A percentile compares a stretch with the other conserved stretches of the same genome.
Evolutionary conservation across 37 sponge, comb jelly and placozoan species (phyloP).

Genomic region (Ianthella basta): DNA sequence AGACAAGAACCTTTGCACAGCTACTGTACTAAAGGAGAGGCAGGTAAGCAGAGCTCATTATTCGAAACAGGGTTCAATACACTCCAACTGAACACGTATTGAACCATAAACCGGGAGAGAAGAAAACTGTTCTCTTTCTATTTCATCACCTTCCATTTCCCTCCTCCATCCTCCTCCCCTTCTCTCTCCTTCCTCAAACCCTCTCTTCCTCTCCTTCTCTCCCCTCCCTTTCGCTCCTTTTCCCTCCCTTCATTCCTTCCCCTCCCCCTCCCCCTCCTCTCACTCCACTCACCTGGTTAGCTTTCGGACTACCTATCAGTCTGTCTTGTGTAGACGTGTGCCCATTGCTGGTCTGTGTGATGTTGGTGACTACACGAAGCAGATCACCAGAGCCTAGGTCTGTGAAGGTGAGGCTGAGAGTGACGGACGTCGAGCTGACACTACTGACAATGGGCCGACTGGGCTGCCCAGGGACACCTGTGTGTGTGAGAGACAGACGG

Average conservation of each 20-base stretch:
- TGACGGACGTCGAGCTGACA: background rate
- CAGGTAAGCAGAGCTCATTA: too few relatives aligned
- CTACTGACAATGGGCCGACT: background rate
- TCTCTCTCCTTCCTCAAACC: too few relatives aligned
- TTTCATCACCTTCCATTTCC: background rate
- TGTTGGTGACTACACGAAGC: background rate
- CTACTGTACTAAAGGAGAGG: constrained; percentile 9
- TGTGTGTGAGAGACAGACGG: too few relatives aligned
- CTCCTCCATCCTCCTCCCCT: background rate
- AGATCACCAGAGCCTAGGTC: background rate
- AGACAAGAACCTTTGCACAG: constrained; percentile 22
- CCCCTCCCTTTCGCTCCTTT: background rate
- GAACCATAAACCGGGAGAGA: too few relatives aligned
- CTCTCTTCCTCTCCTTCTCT: constrained; percentile 5
- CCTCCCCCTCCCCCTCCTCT: background rate
- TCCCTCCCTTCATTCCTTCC: background rate
- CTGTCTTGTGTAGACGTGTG: too few relatives aligned
- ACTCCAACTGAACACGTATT: too few relatives aligned
- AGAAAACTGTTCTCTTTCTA: too few relatives aligned
- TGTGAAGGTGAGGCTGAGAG: background rate
- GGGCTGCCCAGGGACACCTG: constrained; percentile 15
- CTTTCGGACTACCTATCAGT: background rate
- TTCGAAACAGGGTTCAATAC: too few relatives aligned
- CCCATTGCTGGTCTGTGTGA: background rate
- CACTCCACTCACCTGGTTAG: background rate